Evolutionary conservation across 2,797 vertebrate species (phyloP).

Genomic region (Sternarchorhynchus goeldii): DNA sequence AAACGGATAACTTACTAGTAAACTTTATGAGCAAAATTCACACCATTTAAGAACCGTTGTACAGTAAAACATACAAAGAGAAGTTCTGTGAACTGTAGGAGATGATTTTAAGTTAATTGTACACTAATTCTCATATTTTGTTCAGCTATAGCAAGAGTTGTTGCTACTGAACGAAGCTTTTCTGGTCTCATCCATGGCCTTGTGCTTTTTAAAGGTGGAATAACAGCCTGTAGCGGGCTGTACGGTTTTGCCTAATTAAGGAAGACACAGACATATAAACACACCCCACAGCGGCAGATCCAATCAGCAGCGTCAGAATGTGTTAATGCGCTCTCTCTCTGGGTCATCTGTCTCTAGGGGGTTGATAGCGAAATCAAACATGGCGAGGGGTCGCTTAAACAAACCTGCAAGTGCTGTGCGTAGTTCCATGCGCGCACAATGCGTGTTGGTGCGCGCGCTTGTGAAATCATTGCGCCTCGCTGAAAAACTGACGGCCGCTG

Average conservation of each 20-base stretch:
- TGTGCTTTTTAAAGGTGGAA: slow-evolving; percentile 33
- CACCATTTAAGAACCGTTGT: too few species aligned
- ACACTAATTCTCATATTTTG: slow-evolving; percentile 5
- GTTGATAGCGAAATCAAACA: slow-evolving; percentile 61
- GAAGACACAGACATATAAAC: slow-evolving; percentile 26
- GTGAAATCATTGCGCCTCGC: neutral
- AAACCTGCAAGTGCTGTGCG: slow-evolving; percentile 37
- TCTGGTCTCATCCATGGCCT: slow-evolving; percentile 2
- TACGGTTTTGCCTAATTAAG: slow-evolving; percentile 27
- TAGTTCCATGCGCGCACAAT: slow-evolving; percentile 24
- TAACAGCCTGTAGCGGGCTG: slow-evolving; percentile 29
- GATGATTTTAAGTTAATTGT: slow-evolving; percentile 4
- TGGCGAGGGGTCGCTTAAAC: slow-evolving; percentile 27
- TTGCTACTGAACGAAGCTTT: neutral
- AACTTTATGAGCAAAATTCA: neutral
- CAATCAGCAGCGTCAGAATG: slow-evolving; percentile 52
- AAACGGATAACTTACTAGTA: neutral
- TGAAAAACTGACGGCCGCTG: too few species aligned
- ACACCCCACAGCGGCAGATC: slow-evolving; percentile 47
- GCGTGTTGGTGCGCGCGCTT: slow-evolving; percentile 34
- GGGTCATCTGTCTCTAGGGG: slow-evolving; percentile 51
- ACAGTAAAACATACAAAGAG: neutral
- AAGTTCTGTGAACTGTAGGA: neutral
- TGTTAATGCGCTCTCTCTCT: slow-evolving; percentile 55
- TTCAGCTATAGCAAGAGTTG: neutral